Evolutionary conservation across 2,113 vertebrate genomes (phyloP).

Genomic region (Gymnogyps californianus): DNA sequence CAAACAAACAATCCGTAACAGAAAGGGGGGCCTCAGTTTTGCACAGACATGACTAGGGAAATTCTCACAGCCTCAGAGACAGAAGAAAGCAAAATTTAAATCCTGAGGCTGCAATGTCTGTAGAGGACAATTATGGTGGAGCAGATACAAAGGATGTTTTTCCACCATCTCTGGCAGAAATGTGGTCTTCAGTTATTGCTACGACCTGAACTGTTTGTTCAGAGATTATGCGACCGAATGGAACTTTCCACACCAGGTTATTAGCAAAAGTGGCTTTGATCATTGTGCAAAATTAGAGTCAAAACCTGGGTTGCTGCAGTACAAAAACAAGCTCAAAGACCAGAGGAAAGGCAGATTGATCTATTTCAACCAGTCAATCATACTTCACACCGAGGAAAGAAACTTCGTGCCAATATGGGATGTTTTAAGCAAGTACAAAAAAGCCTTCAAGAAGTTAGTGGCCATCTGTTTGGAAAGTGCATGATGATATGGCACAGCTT

Average conservation of each 20-base stretch:
- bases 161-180: not conserved
- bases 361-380: not conserved
- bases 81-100: not conserved
- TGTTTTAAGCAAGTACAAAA: slow-evolving; percentile 34
- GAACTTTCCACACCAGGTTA: not conserved
- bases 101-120: not conserved
- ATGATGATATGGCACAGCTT: slow-evolving; percentile 6
- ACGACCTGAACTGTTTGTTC: not conserved
- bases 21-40: not conserved
- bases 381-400: not conserved
- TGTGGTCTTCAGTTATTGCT: not conserved
- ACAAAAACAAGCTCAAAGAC: not conserved
- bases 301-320: not conserved
- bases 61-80: not conserved
- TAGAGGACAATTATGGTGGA: not conserved
- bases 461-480: slow-evolving; percentile 42
- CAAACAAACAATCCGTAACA: fast-evolving
- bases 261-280: not conserved
- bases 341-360: not conserved
- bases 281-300: not conserved
- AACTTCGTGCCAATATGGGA: not conserved
- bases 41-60: not conserved
- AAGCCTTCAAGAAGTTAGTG: slow-evolving; percentile 15
- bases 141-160: not conserved
- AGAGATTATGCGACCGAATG: not conserved